Conservation (phyloP, 2,888 invertebrate species). For the Candidula unifasciata region DNA sequence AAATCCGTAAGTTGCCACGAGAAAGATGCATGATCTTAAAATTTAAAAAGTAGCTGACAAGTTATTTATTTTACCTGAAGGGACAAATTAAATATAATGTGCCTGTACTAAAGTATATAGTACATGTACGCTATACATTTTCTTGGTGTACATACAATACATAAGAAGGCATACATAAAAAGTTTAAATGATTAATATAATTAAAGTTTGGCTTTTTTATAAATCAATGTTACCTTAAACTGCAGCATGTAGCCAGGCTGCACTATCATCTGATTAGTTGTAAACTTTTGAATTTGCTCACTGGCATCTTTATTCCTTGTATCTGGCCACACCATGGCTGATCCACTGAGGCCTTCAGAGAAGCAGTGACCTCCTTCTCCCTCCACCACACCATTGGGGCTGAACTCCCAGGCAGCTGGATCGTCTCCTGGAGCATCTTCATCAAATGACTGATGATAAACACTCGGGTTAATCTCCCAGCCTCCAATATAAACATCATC, state of each 20-base stretch:
- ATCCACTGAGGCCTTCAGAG: slow-evolving; percentile 45
- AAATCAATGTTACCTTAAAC: slow-evolving; percentile 73
- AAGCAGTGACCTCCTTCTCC: slow-evolving; percentile 53
- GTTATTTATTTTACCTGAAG: no score
- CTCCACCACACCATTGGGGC: slow-evolving; percentile 67
- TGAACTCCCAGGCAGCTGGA: slow-evolving; percentile 73
- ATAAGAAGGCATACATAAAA: no score
- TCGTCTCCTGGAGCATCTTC: slow-evolving; percentile 45
- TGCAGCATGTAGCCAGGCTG: slow-evolving; percentile 77
- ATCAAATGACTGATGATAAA: slow-evolving; percentile 73
- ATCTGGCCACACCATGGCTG: slow-evolving; percentile 70
- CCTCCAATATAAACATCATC: slow-evolving; percentile 79
- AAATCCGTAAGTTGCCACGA: no score
- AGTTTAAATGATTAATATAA: no score
- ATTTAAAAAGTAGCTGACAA: no score
- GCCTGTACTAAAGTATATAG: no score
- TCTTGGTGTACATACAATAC: no score
- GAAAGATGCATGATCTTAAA: no score
- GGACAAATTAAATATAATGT: no score
- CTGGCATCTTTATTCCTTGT: slow-evolving; percentile 25
- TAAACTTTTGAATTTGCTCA: slow-evolving; percentile 70
- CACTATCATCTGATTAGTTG: slow-evolving; percentile 77
- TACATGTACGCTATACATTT: no score
- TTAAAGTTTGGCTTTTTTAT: no score
- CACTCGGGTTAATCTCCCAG: slow-evolving; percentile 76